phyloP scores from a whole-genome alignment of 2,888 invertebrate genomes.

The Aphelenchoides bicaudatus region DNA sequence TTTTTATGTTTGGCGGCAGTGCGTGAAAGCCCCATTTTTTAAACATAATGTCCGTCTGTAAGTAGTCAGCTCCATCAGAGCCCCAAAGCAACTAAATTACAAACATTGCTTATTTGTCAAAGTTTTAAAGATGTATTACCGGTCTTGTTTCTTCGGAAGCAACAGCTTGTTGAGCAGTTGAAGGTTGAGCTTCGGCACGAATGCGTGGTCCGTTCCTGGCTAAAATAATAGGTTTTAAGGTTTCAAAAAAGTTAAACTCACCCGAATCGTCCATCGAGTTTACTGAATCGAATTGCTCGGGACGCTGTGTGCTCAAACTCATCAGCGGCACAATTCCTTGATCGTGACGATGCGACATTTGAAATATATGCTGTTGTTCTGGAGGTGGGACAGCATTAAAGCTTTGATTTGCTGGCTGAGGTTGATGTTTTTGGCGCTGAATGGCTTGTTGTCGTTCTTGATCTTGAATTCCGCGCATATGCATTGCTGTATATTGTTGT shows the following conservation, averaged over 20 bases:
- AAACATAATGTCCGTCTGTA: conserved; percentile 33
- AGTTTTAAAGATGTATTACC: no score
- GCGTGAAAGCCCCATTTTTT: conserved; percentile 32
- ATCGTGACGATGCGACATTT: no score
- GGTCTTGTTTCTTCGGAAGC: not conserved
- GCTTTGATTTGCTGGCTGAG: not conserved
- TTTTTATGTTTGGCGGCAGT: conserved; percentile 36
- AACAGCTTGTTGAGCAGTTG: conserved; percentile 15
- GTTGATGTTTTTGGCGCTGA: not conserved
- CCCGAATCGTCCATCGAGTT: conserved; percentile 3
- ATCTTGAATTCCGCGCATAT: conserved; percentile 35
- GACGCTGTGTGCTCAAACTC: conserved; percentile 2
- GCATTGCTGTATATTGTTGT: conserved; percentile 40
- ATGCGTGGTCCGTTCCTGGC: conserved; percentile 18
- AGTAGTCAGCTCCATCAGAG: conserved; percentile 34
- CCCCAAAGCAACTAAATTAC: conserved; percentile 44
- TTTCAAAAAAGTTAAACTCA: not conserved
- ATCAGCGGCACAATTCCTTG: no score
- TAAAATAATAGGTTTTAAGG: conserved; percentile 1
- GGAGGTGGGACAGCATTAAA: no score
- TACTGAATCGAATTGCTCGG: conserved; percentile 1
- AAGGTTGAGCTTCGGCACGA: conserved; percentile 25
- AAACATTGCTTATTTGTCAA: no score
- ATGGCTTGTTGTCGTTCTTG: conserved; percentile 23
- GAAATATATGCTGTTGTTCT: no score